phyloP scores from a whole-genome alignment of 2,797 vertebrate genomes.

The Telmatherina bonti region DNA sequence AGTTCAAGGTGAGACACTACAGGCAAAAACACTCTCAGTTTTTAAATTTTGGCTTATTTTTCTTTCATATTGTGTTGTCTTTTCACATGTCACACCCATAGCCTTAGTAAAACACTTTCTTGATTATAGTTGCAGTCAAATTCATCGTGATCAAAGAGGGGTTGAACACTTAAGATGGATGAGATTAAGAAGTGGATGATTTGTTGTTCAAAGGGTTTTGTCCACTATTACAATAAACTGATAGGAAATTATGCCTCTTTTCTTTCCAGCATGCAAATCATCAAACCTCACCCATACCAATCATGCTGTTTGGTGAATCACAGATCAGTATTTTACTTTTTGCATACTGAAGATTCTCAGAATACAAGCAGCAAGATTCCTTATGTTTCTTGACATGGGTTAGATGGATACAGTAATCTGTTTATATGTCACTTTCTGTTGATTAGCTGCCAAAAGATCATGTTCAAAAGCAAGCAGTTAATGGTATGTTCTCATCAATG shows the following conservation, averaged over 20 bases:
- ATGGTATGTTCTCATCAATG: constrained; percentile 15
- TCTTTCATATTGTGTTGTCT: neutral
- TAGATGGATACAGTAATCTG: constrained; percentile 22
- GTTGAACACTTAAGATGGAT: constrained; percentile 26
- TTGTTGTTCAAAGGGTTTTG: constrained; percentile 29
- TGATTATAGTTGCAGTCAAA: constrained; percentile 43
- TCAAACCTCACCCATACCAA: neutral
- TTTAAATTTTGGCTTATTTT: neutral
- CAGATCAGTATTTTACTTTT: neutral
- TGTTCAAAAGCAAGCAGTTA: constrained; percentile 30
- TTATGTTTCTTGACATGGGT: neutral
- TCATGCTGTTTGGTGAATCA: neutral
- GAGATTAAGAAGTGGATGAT: constrained; percentile 25
- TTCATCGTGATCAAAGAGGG: constrained; percentile 23
- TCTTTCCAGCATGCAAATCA: neutral
- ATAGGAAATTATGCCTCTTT: neutral
- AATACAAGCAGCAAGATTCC: neutral
- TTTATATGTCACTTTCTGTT: constrained; percentile 57
- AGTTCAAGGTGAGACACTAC: neutral
- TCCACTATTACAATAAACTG: neutral
- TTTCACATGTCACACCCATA: neutral
- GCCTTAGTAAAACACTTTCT: constrained; percentile 8
- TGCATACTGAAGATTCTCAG: neutral
- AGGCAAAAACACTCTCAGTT: neutral
- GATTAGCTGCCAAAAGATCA: constrained; percentile 57